Conservation (phyloP, 2,888 invertebrate species). For the Caenorhabditis angaria region DNA sequence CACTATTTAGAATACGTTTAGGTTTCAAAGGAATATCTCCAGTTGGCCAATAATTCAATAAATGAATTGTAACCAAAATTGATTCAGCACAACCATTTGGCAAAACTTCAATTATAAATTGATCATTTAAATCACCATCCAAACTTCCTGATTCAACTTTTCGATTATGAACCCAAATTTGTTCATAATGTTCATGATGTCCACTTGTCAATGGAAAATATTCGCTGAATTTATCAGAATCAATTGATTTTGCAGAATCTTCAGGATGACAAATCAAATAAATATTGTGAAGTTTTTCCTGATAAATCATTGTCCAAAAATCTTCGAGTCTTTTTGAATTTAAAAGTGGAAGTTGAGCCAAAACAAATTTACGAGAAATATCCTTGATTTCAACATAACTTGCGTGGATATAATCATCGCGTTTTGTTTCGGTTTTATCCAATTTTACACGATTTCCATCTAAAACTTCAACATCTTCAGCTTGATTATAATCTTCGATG, state of each 20-base stretch:
- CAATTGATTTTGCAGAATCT: conserved; percentile 4
- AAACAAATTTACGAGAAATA: neutral
- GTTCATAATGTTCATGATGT: conserved; percentile 10
- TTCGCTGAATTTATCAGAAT: conserved; percentile 4
- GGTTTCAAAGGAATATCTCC: neutral
- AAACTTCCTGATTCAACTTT: neutral
- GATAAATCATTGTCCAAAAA: conserved; percentile 11
- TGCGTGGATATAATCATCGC: conserved; percentile 4
- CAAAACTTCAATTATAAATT: conserved; percentile 4
- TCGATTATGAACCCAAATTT: conserved; percentile 10
- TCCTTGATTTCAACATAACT: conserved; percentile 8
- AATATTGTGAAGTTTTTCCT: conserved; percentile 3
- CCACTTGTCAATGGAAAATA: conserved; percentile 6
- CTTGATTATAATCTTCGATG: neutral
- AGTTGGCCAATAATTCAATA: conserved; percentile 2
- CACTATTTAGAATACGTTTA: neutral
- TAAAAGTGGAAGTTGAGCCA: neutral
- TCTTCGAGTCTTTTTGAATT: neutral
- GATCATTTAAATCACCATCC: neutral
- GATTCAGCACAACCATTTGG: conserved; percentile 12
- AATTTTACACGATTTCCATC: conserved; percentile 10
- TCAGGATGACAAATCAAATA: neutral
- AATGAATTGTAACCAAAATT: neutral
- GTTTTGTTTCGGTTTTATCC: neutral
- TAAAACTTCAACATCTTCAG: neutral